Conservation (phyloP, 1,140 invertebrate genomes). For the Paramacrobiotus metropolitanus region DNA sequence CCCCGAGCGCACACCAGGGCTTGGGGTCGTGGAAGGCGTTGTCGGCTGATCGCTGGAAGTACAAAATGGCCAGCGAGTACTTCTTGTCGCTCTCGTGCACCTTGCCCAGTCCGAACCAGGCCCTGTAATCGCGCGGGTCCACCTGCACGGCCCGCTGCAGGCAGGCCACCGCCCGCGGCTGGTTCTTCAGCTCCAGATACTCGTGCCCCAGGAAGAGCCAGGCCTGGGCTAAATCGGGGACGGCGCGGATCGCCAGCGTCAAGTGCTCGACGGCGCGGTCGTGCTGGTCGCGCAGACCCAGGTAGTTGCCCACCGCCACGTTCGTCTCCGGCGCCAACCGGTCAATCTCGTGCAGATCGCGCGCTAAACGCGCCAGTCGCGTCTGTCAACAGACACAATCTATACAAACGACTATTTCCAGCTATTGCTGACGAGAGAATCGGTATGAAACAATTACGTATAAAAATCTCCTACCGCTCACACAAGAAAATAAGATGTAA, state of each 20-base stretch:
- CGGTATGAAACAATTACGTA: too few relatives aligned
- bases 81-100: background rate
- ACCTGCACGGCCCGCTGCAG: conserved; percentile 40
- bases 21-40: background rate
- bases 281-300: conserved; percentile 81
- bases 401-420: too few relatives aligned
- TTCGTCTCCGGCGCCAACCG: background rate
- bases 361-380: background rate
- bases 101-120: conserved; percentile 70
- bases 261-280: conserved; percentile 91
- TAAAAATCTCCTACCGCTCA: too few relatives aligned
- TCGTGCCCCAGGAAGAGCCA: conserved; percentile 98
- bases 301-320: conserved; percentile 59
- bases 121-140: conserved; percentile 73
- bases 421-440: too few relatives aligned
- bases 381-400: background rate
- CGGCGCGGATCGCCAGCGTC: conserved; percentile 72
- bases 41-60: background rate
- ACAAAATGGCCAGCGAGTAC: background rate
- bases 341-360: background rate
- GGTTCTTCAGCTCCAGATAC: conserved; percentile 97
- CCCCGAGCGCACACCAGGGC: background rate
- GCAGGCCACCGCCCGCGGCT: conserved; percentile 50
- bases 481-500: too few relatives aligned
- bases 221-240: conserved; percentile 73